Base-by-base conservation (phyloP, 1,140 invertebrate species). In the Drosophila bocki region DNA sequence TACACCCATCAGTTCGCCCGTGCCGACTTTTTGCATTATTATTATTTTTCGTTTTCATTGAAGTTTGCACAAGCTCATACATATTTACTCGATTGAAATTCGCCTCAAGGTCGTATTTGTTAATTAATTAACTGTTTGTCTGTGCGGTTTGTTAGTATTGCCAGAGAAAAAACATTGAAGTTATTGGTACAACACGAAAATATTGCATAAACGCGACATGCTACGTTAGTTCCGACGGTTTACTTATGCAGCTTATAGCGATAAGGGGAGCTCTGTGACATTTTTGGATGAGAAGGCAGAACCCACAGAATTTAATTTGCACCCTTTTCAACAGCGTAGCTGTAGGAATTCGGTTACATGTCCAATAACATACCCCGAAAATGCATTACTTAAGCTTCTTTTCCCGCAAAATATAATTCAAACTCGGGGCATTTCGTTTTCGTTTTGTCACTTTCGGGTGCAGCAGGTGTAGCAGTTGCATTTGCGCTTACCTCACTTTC, bases 391-490 rank as follows among this genome's bases (percentile, higher is more conserved):
- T 3, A 50, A 53, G 37, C 32, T 69, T 26, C 19, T 29, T 53
- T 37, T 22, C 1, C 12, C 15, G n/a, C 6, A 15, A 29, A n/a
- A 17, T 47, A 57, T 42, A 7, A 32, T 33, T 17, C 37, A 70
- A 42, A 45, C 12, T 13, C 47, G 47, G 13, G 39, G 13, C 39
- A 67, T 68, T 85, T 85, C 70, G 42, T 42, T 86, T 86, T 86
- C 67, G 50, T 87, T 71, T 42, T 71, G 61, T 78, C 75, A 58
- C 82, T 85, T 78, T 84, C 63, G 41, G 42, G 32, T 41, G 68
- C 61, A 87, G 75, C 83, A 85, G 82, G 79, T 85, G 78, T 75
- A 71, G 75, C 78, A 50, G 48, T 74, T 81, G 69, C 82, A 42
- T 37, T 44, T 58, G 51, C 29, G 42, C 29, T 56, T 62, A 35